phyloP scores from a whole-genome alignment of 2,888 invertebrate genomes.

The Tachystola acroxantha region DNA sequence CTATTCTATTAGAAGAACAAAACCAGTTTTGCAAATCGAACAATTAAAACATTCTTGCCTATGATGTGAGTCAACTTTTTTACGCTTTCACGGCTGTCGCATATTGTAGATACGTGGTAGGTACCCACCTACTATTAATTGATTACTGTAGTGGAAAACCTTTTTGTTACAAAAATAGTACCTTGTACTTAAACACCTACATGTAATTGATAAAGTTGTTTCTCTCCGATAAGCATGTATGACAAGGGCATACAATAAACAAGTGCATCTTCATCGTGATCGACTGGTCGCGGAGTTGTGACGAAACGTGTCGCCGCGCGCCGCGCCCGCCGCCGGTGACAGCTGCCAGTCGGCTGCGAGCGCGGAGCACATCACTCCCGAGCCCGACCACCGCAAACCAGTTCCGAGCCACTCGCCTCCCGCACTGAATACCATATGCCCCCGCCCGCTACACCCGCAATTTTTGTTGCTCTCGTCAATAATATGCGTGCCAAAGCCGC shows the following conservation, averaged over 20 bases:
- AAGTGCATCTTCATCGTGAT: slow-evolving; percentile 4
- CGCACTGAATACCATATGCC: slow-evolving; percentile 14
- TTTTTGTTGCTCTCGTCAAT: slow-evolving; percentile 43
- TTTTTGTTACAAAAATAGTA: too few relatives aligned
- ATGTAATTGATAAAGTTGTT: neutral
- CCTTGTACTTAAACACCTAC: neutral
- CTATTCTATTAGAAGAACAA: neutral
- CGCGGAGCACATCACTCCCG: slow-evolving; percentile 30
- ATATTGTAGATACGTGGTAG: too few relatives aligned
- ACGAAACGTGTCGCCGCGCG: slow-evolving; percentile 5
- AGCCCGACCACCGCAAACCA: slow-evolving; percentile 50
- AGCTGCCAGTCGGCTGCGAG: slow-evolving; percentile 38
- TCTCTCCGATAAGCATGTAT: neutral
- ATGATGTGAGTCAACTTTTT: slow-evolving; percentile 1
- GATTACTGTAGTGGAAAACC: neutral
- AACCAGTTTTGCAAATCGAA: slow-evolving; percentile 5
- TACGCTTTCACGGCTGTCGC: slow-evolving; percentile 3
- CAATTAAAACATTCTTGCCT: slow-evolving; percentile 4
- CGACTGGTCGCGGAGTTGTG: neutral
- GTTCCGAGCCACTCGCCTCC: slow-evolving; percentile 42
- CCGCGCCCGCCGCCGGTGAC: slow-evolving; percentile 31
- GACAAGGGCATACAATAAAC: slow-evolving; percentile 3
- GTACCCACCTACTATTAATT: too few relatives aligned
- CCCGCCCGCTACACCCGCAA: slow-evolving; percentile 43
- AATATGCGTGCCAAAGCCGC: slow-evolving; percentile 49